Base-by-base conservation (phyloP, 2,113 vertebrate species). In the Orycteropus afer region DNA sequence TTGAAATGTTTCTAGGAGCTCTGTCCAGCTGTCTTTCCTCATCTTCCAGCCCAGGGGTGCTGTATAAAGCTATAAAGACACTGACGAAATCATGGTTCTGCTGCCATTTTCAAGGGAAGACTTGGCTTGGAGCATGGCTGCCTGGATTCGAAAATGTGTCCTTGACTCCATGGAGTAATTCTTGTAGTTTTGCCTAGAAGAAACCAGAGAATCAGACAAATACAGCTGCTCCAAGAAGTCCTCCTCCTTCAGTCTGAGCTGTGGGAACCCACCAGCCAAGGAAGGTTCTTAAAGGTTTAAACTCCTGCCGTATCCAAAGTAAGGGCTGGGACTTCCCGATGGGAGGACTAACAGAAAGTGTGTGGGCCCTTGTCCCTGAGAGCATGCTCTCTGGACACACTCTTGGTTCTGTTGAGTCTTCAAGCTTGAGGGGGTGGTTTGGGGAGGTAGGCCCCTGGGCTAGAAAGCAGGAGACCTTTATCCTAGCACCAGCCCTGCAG, bases 111-210 rank as follows among this genome's bases (percentile, higher is more conserved):
- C 97, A 14, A 96, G 63, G 84, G 94, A 97, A 91, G 98, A 98
- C 97, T 98, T 99, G 95, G 99, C 99, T 98, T 99, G 99, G 90
- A 99, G 99, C 95, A 99, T 97, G 90, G 99, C 99, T 83, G 99
- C 99, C 97, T 99, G 99, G 97, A 99, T 99, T 95, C 99, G 98
- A 98, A 99, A 99, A 97, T 99, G 99, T 84, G 99, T 99, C 97
- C 99, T 99, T 90, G 99, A 99, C 98, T 99, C 99, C 99, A 99
- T 99, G 57, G 99, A 99, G 97, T 99, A 99, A 98, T 99, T 99
- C 98, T 99, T 99, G 97, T 99, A 99, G 97, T 99, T 99, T 97
- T 99, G 99, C 97, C 99, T 99, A 96, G 88, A 98, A 98, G 90
- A 97, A 92, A 98, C 91, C 85, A 98, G 82, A 98, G 73, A 93